Conservation (phyloP, 2,113 vertebrate genomes). For the Ceyx margarethae region DNA sequence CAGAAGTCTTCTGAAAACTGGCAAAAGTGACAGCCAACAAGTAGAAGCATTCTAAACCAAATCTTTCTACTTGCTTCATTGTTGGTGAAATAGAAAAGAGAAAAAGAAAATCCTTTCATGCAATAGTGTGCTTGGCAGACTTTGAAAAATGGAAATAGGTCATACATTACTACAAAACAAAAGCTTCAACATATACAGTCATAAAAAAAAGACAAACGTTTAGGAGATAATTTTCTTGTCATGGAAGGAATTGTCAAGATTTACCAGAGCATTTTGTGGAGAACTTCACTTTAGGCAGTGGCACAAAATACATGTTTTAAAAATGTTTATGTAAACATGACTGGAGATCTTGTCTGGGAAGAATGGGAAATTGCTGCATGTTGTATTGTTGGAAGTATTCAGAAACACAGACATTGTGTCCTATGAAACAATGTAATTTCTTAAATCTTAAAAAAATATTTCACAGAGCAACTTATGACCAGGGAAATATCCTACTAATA, state of each 20-base stretch:
- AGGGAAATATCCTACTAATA: neutral
- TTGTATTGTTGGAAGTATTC: neutral
- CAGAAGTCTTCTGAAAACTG: slow-evolving; percentile 5
- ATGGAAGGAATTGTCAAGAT: neutral
- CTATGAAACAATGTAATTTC: neutral
- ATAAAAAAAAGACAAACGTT: neutral
- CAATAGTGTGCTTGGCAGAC: neutral
- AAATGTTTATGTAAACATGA: neutral
- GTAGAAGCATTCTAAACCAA: neutral
- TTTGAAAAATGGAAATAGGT: slow-evolving; percentile 32
- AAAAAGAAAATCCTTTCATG: slow-evolving; percentile 8
- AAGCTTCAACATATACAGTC: neutral
- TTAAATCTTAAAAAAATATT: neutral
- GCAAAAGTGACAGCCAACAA: neutral
- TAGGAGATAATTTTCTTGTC: slow-evolving; percentile 11
- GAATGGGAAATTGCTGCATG: neutral
- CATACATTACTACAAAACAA: neutral
- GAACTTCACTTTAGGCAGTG: neutral
- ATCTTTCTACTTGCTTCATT: neutral
- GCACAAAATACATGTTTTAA: neutral
- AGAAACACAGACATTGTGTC: neutral
- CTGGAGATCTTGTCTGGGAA: neutral
- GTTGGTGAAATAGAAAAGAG: neutral
- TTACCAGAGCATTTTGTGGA: neutral
- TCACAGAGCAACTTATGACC: neutral